Percentiles rank a stretch among this genome's conserved stretches.
Evolutionary conservation across 2,113 vertebrate genomes (phyloP).

Genomic region (Neolamprologus caudopunctatus): DNA sequence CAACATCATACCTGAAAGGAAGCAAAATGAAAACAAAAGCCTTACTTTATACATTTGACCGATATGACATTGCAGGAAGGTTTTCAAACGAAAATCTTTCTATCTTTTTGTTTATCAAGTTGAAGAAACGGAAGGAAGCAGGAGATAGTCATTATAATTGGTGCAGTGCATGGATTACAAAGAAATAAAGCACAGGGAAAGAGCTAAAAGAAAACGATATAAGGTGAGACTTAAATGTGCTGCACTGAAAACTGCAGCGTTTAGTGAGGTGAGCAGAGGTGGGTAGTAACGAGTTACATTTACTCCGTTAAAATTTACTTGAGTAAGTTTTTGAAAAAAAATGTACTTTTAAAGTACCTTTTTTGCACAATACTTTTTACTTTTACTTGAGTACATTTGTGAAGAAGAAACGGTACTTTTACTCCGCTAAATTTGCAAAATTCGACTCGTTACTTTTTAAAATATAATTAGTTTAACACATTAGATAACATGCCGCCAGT

Average conservation of each 20-base stretch:
- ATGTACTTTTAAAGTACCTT: background rate
- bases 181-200: background rate
- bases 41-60: background rate
- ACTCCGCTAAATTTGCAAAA: background rate
- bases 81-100: background rate
- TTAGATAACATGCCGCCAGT: background rate
- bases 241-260: background rate
- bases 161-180: background rate
- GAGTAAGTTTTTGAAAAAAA: background rate
- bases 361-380: background rate
- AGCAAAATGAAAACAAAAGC: background rate
- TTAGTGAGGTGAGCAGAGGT: background rate
- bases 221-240: background rate
- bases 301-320: background rate
- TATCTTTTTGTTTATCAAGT: background rate
- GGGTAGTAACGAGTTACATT: background rate
- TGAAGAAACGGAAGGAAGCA: background rate
- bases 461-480: background rate
- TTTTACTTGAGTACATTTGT: background rate
- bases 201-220: background rate
- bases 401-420: background rate
- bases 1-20: constrained; percentile 84
- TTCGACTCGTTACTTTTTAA: background rate
- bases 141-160: background rate
- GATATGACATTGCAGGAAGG: background rate